Evolutionary conservation across 2,888 invertebrate genomes (phyloP).

Genomic region (Thymelicus sylvestris): DNA sequence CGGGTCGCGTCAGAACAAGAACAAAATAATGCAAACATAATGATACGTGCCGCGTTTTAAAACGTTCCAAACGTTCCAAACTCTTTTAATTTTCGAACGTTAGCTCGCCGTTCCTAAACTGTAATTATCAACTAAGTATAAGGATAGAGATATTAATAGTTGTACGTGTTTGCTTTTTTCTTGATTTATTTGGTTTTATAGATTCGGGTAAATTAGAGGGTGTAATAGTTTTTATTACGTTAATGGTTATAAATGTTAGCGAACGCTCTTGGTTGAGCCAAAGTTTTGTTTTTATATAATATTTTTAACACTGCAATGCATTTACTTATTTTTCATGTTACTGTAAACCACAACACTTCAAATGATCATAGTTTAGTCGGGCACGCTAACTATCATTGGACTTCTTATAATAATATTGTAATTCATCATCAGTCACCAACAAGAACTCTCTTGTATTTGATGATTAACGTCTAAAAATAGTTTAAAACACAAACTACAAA

Average conservation of each 20-base stretch:
- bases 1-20: conserved; percentile 70
- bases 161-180: conserved; percentile 72
- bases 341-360: too few species aligned
- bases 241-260: conserved; percentile 77
- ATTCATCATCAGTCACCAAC: too few species aligned
- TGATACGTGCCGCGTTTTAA: conserved; percentile 70
- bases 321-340: too few species aligned
- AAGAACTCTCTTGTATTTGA: too few species aligned
- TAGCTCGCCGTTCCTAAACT: conserved; percentile 66
- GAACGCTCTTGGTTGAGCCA: conserved; percentile 46
- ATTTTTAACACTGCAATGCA: not conserved
- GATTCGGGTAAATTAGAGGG: conserved; percentile 76
- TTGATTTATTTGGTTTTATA: conserved; percentile 79
- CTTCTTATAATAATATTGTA: too few species aligned
- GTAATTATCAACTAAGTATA: conserved; percentile 83
- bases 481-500: too few species aligned
- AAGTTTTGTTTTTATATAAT: not conserved
- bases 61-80: conserved; percentile 58
- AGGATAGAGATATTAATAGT: conserved; percentile 83
- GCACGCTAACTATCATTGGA: too few species aligned
- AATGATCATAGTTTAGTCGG: too few species aligned
- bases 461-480: too few species aligned
- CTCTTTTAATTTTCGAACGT: conserved; percentile 80
- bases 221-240: conserved; percentile 70
- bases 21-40: conserved; percentile 81